A percentile compares a stretch with the other conserved stretches of the same genome.
phyloP scores from a whole-genome alignment of 2,113 vertebrate genomes.

The Apeltes quadracus region DNA sequence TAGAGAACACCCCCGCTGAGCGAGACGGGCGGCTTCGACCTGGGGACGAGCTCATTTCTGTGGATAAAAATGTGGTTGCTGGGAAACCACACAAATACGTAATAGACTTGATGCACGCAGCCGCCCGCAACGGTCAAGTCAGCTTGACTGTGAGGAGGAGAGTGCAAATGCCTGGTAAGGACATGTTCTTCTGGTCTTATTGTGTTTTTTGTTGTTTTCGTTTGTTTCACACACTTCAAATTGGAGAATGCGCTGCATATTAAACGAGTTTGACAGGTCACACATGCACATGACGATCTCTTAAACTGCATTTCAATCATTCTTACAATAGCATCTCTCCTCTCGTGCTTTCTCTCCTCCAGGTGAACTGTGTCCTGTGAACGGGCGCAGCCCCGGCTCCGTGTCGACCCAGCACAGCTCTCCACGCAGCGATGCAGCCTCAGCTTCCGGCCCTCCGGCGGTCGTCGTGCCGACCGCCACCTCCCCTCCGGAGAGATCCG shows the following conservation, averaged over 20 bases:
- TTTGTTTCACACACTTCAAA: constrained; percentile 34
- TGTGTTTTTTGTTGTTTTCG: not conserved
- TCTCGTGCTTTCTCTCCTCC: constrained; percentile 44
- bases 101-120: constrained; percentile 98
- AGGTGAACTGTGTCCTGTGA: constrained; percentile 94
- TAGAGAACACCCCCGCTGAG: constrained; percentile 98
- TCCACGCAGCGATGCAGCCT: constrained; percentile 88
- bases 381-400: constrained; percentile 92
- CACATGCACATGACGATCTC: constrained; percentile 38
- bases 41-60: constrained; percentile 95
- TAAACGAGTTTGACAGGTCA: constrained; percentile 22
- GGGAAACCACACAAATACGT: constrained; percentile 98
- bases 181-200: constrained; percentile 16
- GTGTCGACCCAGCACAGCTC: constrained; percentile 95
- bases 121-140: constrained; percentile 96
- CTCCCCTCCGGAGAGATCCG: constrained; percentile 84
- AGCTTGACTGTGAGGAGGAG: constrained; percentile 97
- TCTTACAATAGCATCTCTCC: no score
- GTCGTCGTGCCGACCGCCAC: constrained; percentile 16
- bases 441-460: constrained; percentile 76
- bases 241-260: constrained; percentile 31
- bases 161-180: constrained; percentile 88
- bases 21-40: constrained; percentile 94
- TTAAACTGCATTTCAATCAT: constrained; percentile 1
- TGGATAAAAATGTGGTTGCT: constrained; percentile 96